Base-by-base conservation (phyloP, 2,797 vertebrate species). In the Thalassophryne amazonica region DNA sequence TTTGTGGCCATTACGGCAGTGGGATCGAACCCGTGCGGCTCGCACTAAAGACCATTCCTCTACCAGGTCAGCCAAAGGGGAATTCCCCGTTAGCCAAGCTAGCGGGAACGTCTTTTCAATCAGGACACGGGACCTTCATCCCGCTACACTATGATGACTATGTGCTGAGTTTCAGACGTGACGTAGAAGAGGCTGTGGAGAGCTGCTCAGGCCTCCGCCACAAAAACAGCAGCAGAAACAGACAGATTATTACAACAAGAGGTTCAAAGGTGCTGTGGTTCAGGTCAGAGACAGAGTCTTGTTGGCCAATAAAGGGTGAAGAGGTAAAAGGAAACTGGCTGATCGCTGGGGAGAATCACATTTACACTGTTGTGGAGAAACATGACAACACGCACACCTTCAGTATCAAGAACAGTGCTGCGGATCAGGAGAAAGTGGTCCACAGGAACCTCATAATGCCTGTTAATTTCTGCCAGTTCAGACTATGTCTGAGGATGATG, bases 401-500 rank as follows among this genome's bases (percentile, higher is more conserved):
- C 27, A 51, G 27, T 6, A 2, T 50, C 35, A 31, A 14, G 19
- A 41, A 33, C 29, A 25, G 28, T 52, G 37, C 13, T 3, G 61
- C 19, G 4, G 30, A 45, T 11, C 9, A 14, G 15, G 62, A 45
- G 31, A 69, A 64, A 50, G 43, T 49, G 7, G 67, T 66, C 0
- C 61, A 66, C 19, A 48, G 35, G 13, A 71, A 66, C 19, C 19
- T 64, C 2, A 46, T 68, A 2, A 46, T 62, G 52, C 33, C 59
- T 16, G 48, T 59, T 1, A 68, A 43, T 73, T 73, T 12, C 8
- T 73, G 6, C 47, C 51, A 11, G 6, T 58, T 10, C 41, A 3
- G 13, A 4, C 15, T 17, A 35, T 18, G 1, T 8, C 3, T n/a
- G n/a, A n/a, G 0, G 30, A 29, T 1, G 3, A 15, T 7, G 6